Evolutionary conservation across 2,113 vertebrate genomes (phyloP), one percentile per base, ranked within the genome.

Genomic region (Ahaetulla prasina): DNA sequence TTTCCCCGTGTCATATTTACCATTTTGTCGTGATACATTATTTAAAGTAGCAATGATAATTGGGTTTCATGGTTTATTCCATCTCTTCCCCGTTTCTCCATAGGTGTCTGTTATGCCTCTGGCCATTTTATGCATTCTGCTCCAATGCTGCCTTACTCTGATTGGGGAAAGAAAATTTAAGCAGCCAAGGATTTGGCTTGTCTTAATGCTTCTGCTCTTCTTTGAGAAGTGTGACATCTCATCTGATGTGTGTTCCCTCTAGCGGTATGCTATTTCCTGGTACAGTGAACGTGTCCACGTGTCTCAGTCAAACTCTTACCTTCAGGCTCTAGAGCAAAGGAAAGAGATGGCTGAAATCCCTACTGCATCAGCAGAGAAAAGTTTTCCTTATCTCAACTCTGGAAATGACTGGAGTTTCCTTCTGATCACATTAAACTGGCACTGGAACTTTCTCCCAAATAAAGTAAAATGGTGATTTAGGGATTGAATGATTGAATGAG

Each of bases 191-290:
- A 96, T 96, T 89, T 95, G 94, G 93, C 93, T 96, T 95, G 92
- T 96, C 93, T 96, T 94, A 96, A 96, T 0, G 93, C 89, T 93
- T 97, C 95, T 94, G 93, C 92, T n/a, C 92, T 93, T 95, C 95
- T 94, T 94, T 93, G 84, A 93, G 92, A 94, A 96, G 87, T 95
- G 94, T 96, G 96, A 97, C 96, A 97, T 97, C 95, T 98, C 96
- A 94, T 97, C 96, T 94, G 95, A 96, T 97, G 94, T 95, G 95
- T 95, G 94, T 96, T 97, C 96, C 96, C 96, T 96, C 94, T 93
- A 96, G 96, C 94, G 92, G 93, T 92, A 94, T 93, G 90, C 1
- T 0, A 91, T 97, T 96, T 94, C 95, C 94, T 94, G 95, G 93
- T 92, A 95, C 80, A 50, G 95, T 63, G 90, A 96, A 94, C 80